Evolutionary conservation across 2,113 vertebrate genomes (phyloP).

Genomic region (Chaenogobius annularis): DNA sequence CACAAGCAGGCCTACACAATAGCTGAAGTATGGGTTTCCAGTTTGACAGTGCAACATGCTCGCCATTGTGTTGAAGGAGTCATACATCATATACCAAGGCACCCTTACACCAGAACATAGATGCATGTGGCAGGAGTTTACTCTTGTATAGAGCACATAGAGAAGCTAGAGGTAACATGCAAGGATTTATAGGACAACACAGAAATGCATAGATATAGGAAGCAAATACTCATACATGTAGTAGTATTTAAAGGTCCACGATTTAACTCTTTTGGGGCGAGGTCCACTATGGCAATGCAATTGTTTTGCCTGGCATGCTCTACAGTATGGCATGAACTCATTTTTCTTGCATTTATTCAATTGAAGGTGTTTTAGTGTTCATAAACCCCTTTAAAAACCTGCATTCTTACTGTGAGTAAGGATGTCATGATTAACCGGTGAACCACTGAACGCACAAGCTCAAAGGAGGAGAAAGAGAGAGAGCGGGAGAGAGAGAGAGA

Average conservation of each 20-base stretch:
- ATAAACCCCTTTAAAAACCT: not conserved
- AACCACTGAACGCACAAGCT: no score
- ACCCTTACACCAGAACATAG: slow-evolving; percentile 25
- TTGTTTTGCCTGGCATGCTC: not conserved
- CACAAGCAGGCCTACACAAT: slow-evolving; percentile 22
- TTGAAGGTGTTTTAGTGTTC: not conserved
- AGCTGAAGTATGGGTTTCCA: slow-evolving; percentile 8
- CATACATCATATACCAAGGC: slow-evolving; percentile 42
- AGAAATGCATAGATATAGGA: not conserved
- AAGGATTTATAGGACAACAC: not conserved
- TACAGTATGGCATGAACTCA: not conserved
- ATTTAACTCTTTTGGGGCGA: no score
- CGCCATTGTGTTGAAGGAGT: slow-evolving; percentile 26
- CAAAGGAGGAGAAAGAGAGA: no score
- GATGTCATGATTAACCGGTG: no score
- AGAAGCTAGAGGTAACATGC: slow-evolving; percentile 2
- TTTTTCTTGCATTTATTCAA: not conserved
- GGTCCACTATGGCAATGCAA: no score
- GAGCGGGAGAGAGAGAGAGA: no score
- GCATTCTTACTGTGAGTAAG: not conserved
- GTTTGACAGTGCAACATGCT: slow-evolving; percentile 18
- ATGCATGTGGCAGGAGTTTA: slow-evolving; percentile 33
- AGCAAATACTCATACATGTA: no score
- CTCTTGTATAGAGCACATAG: slow-evolving; percentile 24
- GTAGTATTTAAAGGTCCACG: no score